Percentiles rank a stretch among this genome's conserved stretches.
phyloP scores from a whole-genome alignment of 1,140 invertebrate genomes.

The Meteorus sp. region DNA sequence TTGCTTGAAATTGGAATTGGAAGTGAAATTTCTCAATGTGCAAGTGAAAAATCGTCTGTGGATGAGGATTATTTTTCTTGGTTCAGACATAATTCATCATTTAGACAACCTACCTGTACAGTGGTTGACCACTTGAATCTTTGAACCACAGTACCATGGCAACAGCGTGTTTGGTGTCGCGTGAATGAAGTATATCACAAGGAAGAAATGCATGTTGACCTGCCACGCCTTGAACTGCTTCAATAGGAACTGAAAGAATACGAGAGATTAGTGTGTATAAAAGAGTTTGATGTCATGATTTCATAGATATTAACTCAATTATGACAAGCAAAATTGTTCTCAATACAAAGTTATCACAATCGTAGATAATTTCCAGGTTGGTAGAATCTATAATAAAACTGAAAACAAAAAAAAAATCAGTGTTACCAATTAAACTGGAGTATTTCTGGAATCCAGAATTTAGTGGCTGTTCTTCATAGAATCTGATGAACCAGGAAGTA shows the following conservation, averaged over 20 bases:
- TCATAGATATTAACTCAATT: no score
- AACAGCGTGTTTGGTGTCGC: slow-evolving; percentile 75
- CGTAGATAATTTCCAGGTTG: no score
- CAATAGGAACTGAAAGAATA: slow-evolving; percentile 73
- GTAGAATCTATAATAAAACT: no score
- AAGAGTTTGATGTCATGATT: not conserved
- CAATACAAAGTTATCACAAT: no score
- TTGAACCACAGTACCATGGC: slow-evolving; percentile 89
- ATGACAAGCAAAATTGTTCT: no score
- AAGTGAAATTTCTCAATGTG: not conserved
- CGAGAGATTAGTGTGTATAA: slow-evolving; percentile 25
- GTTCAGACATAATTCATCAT: no score
- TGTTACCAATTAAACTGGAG: no score
- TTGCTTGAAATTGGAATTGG: no score
- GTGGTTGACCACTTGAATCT: slow-evolving; percentile 77
- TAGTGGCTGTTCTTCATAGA: no score
- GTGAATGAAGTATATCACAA: slow-evolving; percentile 75
- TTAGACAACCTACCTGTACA: slow-evolving; percentile 89
- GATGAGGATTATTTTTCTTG: slow-evolving; percentile 24
- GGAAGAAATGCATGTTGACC: slow-evolving; percentile 76
- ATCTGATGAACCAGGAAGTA: no score
- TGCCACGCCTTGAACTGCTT: slow-evolving; percentile 77
- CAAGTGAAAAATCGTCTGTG: not conserved
- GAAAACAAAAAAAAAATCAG: no score
- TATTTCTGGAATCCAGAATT: no score